These are phyloP conservation scores for Agrypnus murinus DNA, from an alignment of 2,888 invertebrate genomes.

Conservation along the genomic window DNA sequence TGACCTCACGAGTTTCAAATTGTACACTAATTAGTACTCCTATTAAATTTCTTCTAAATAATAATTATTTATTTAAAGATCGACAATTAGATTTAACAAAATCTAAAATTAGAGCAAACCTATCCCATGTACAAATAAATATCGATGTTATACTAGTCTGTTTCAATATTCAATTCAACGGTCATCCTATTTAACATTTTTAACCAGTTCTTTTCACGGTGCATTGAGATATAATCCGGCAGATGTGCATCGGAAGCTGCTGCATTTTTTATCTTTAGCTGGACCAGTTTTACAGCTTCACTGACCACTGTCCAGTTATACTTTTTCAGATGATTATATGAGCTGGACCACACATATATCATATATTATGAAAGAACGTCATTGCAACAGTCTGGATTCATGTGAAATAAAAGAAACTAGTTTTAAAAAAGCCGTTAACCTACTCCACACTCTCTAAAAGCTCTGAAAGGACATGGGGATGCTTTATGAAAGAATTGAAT, in stretches of 20 bases:
- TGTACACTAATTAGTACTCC: neutral
- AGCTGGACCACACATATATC: slow-evolving; percentile 42
- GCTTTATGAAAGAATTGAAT: slow-evolving; percentile 22
- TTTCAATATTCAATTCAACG: slow-evolving; percentile 22
- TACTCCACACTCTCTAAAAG: slow-evolving; percentile 16
- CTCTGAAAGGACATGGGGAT: neutral
- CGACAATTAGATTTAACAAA: no score
- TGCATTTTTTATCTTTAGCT: slow-evolving; percentile 59
- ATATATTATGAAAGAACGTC: slow-evolving; percentile 30
- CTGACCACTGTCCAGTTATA: slow-evolving; percentile 67
- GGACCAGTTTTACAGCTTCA: slow-evolving; percentile 65
- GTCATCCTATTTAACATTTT: slow-evolving; percentile 31
- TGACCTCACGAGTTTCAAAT: no score
- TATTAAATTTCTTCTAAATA: neutral
- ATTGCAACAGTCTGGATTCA: neutral
- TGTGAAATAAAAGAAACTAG: slow-evolving; percentile 58
- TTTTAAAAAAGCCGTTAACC: slow-evolving; percentile 59
- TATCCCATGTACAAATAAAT: no score
- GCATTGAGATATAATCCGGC: slow-evolving; percentile 61
- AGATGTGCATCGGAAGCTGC: slow-evolving; percentile 67
- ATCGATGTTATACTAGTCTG: no score
- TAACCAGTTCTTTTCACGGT: slow-evolving; percentile 63
- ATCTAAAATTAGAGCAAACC: no score
- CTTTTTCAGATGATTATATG: slow-evolving; percentile 27
- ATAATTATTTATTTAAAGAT: no score